A percentile compares a stretch with the other conserved stretches of the same genome.
These are phyloP conservation scores for Oplegnathus fasciatus DNA, from an alignment of 2,113 vertebrate species.

Conservation along the genomic window DNA sequence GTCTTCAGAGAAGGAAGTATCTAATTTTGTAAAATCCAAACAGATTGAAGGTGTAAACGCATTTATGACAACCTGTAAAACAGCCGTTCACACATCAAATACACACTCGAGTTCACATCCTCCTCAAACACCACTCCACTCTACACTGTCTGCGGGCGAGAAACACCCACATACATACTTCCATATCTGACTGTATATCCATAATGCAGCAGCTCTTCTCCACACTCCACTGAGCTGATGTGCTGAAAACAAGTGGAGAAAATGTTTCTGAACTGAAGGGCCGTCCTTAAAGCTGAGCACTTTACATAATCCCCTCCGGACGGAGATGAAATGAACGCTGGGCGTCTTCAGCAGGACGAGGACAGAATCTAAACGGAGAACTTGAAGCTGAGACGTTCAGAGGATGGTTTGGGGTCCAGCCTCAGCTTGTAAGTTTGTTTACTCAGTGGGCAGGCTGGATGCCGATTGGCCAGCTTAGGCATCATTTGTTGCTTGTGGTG, in stretches of 20 bases:
- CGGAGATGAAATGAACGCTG: constrained; percentile 17
- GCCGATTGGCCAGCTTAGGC: neutral
- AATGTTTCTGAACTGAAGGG: constrained; percentile 39
- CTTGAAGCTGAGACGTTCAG: neutral
- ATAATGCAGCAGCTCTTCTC: constrained; percentile 53
- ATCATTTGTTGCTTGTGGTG: neutral
- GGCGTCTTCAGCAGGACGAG: neutral
- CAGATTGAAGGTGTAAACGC: neutral
- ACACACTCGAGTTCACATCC: constrained; percentile 1
- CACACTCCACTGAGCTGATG: constrained; percentile 42
- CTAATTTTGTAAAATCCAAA: neutral
- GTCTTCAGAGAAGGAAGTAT: neutral
- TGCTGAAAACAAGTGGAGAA: constrained; percentile 20
- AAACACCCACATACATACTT: constrained; percentile 25
- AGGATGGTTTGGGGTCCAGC: neutral
- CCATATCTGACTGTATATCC: constrained; percentile 20
- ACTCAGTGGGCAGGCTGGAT: neutral
- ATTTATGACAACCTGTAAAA: neutral
- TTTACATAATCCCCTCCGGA: constrained; percentile 53
- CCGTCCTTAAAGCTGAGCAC: constrained; percentile 37
- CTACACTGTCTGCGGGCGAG: constrained; percentile 3
- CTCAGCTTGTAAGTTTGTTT: neutral
- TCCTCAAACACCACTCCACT: constrained; percentile 19
- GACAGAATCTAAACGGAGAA: neutral
- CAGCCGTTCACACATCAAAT: constrained; percentile 10